Percentiles rank a stretch among this genome's conserved stretches.
Conservation (phyloP, 2,113 vertebrate genomes). For the Morone saxatilis region DNA sequence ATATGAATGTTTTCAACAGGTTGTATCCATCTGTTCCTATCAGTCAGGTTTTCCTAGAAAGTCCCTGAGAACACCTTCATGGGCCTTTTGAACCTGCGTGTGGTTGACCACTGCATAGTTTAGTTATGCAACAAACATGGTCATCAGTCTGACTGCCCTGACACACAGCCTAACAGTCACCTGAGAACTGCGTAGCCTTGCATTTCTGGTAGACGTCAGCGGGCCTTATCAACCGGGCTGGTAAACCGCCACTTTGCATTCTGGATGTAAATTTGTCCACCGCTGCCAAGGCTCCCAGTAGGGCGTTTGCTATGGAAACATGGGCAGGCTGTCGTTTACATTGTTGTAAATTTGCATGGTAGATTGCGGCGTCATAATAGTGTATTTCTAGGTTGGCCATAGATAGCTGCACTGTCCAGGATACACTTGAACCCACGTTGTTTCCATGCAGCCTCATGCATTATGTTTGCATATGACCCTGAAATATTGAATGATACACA, state of each 20-base stretch:
- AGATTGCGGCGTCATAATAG: not conserved
- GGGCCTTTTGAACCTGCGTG: not conserved
- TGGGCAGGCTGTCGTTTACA: not conserved
- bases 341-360: slow-evolving; percentile 15
- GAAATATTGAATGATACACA: not conserved
- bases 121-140: not conserved
- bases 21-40: not conserved
- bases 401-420: not conserved
- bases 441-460: not conserved
- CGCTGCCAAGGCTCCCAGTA: not conserved
- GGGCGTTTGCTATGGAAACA: slow-evolving; percentile 22
- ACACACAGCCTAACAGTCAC: slow-evolving; percentile 10
- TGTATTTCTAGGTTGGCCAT: slow-evolving; percentile 1
- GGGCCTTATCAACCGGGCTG: not conserved
- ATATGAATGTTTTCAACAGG: too few species aligned
- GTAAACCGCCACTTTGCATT: slow-evolving; percentile 60
- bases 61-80: not conserved
- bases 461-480: not conserved
- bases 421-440: not conserved
- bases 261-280: slow-evolving; percentile 23
- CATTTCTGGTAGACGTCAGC: slow-evolving; percentile 9
- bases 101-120: not conserved
- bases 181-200: not conserved
- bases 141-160: not conserved
- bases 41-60: not conserved